Evolutionary conservation across 2,113 vertebrate species (phyloP).

Genomic region (Oreochromis spilurus): DNA sequence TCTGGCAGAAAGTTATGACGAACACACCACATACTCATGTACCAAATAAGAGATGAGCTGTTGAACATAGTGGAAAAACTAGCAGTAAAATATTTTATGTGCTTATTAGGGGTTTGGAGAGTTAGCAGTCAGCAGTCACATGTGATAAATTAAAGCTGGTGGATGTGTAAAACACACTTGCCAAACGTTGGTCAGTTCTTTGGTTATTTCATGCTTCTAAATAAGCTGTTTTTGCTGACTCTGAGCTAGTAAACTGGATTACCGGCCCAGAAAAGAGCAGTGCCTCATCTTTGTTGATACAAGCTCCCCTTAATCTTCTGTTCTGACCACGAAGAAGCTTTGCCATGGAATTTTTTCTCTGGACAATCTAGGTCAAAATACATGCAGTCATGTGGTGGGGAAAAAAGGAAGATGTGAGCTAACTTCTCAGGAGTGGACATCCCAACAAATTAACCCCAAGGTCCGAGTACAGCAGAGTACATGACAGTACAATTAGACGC

Average conservation of each 20-base stretch:
- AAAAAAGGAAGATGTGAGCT: fast-evolving
- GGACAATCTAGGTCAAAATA: neutral
- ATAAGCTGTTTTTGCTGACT: neutral
- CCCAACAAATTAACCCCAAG: neutral
- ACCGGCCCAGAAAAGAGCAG: neutral
- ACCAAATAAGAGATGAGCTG: neutral
- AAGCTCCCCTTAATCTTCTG: neutral
- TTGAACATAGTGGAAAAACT: neutral
- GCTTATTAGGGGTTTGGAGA: neutral
- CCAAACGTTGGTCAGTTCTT: neutral
- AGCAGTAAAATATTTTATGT: neutral
- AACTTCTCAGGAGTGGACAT: neutral
- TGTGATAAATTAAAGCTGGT: neutral
- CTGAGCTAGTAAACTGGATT: neutral
- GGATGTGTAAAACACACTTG: neutral
- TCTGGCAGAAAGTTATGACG: neutral
- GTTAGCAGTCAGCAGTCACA: neutral
- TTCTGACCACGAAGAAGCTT: neutral
- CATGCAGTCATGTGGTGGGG: neutral
- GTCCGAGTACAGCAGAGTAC: neutral
- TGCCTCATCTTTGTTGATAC: neutral
- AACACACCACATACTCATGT: neutral
- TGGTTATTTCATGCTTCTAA: neutral
- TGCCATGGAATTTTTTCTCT: neutral
- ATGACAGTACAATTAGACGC: neutral